Base-by-base conservation (phyloP, 2,113 vertebrate genomes). In the Melanocharis versteri region DNA sequence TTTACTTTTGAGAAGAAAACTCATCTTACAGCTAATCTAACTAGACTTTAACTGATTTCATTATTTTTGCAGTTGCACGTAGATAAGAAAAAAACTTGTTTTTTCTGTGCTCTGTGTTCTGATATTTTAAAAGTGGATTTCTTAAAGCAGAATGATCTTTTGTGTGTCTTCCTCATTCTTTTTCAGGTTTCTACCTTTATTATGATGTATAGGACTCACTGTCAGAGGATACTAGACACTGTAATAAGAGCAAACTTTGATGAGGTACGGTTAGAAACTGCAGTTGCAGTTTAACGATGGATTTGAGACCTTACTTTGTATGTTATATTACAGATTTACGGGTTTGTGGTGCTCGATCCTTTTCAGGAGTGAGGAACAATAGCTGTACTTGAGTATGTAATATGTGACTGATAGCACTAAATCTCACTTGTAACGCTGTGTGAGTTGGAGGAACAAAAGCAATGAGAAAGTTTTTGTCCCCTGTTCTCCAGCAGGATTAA, bases 161-260 rank as follows among this genome's bases (percentile, higher is more conserved):
- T 94, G 24, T 95, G 66, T 82, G 70, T 96, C 28, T 79, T 31
- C 13, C 39, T 91, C 71, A 70, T 73, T 87, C 61, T 82, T 73
- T 92, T 81, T 51, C 97, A 99, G 99, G 99, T 99, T 95, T 99
- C 99, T 75, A 99, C 99, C 58, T 99, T 99, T 95, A 99, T 99
- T 97, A 99, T 99, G 99, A 99, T 99, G 99, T 99, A 99, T 96
- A 98, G 99, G 97, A 99, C 99, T 56, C 99, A 99, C 98, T 99
- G 99, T 97, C 99, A 99, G 98, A 99, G 99, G 97, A 99, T 99
- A 97, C 98, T 99, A 97, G 99, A 99, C 98, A 99, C 99, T 28
- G 99, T 99, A 77, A 99, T 99, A 96, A 98, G 99, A 97, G 99
- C 99, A 98, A 99, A 99, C 98, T 99, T 99, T 97, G 99, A 99